Evolutionary conservation across 2,113 vertebrate genomes (phyloP).

Genomic region (Sarotherodon lohbergeri): DNA sequence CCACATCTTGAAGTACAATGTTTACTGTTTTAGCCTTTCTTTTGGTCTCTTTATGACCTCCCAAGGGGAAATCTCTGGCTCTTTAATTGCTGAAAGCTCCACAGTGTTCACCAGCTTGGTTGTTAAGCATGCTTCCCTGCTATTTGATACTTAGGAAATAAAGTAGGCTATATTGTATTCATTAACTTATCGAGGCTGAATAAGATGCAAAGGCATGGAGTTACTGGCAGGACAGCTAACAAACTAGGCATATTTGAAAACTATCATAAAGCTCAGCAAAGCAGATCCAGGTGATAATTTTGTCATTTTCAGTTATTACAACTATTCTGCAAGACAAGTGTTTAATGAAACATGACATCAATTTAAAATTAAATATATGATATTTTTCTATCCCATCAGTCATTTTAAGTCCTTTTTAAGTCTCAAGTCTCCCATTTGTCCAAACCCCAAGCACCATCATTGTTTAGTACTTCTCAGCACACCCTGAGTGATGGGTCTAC

Average conservation of each 20-base stretch:
- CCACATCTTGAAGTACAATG: neutral
- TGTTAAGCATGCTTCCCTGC: neutral
- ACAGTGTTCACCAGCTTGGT: neutral
- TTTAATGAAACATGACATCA: neutral
- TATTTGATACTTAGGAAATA: neutral
- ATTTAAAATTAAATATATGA: neutral
- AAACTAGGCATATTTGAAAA: neutral
- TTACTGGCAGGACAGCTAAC: neutral
- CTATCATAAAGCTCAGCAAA: neutral
- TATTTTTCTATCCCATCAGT: neutral
- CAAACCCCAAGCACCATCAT: neutral
- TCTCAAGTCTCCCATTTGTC: neutral
- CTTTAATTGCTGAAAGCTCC: neutral
- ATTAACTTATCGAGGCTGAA: neutral
- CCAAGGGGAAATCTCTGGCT: neutral
- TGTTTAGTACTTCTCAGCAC: neutral
- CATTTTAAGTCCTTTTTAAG: neutral
- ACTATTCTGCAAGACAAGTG: neutral
- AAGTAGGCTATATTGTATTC: neutral
- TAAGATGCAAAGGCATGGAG: neutral
- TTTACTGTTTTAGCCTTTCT: neutral
- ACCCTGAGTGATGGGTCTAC: slow-evolving; percentile 9
- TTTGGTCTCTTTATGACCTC: neutral
- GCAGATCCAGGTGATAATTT: neutral
- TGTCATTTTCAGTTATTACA: neutral